Percentiles rank a stretch among this genome's conserved stretches.
phyloP scores from a whole-genome alignment of 2,888 invertebrate genomes.

The Camptogramma bilineatum region DNA sequence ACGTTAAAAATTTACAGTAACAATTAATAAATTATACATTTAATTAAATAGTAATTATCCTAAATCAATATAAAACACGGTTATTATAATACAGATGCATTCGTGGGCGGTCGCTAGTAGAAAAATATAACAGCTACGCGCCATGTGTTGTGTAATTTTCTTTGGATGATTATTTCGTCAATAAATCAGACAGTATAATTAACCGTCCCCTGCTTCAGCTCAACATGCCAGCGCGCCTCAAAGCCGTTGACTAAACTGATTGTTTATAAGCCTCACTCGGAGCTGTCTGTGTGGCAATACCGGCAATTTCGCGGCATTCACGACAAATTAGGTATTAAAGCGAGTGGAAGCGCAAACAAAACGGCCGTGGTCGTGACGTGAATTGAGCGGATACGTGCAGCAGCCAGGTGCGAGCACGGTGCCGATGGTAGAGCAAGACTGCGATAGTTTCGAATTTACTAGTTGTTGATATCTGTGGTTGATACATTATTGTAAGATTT shows the following conservation, averaged over 20 bases:
- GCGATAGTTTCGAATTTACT: constrained; percentile 18
- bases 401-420: constrained; percentile 52
- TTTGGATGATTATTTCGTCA: constrained; percentile 12
- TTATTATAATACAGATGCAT: too few species aligned
- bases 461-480: constrained; percentile 15
- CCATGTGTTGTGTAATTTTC: constrained; percentile 2
- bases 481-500: constrained; percentile 10
- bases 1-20: too few species aligned
- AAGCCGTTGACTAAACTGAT: constrained; percentile 38
- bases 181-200: constrained; percentile 13
- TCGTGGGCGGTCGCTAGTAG: neutral
- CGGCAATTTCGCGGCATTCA: constrained; percentile 83
- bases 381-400: constrained; percentile 68
- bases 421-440: constrained; percentile 33
- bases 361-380: constrained; percentile 82
- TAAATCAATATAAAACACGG: too few species aligned
- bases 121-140: neutral
- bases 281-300: constrained; percentile 80
- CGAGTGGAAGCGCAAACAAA: constrained; percentile 83
- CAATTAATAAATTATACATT: too few species aligned
- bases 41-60: too few species aligned
- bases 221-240: constrained; percentile 16
- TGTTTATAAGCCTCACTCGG: constrained; percentile 66
- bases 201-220: constrained; percentile 10
- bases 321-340: constrained; percentile 84